Evolutionary conservation across 2,797 vertebrate species (phyloP).

Genomic region (Hirundo rustica): DNA sequence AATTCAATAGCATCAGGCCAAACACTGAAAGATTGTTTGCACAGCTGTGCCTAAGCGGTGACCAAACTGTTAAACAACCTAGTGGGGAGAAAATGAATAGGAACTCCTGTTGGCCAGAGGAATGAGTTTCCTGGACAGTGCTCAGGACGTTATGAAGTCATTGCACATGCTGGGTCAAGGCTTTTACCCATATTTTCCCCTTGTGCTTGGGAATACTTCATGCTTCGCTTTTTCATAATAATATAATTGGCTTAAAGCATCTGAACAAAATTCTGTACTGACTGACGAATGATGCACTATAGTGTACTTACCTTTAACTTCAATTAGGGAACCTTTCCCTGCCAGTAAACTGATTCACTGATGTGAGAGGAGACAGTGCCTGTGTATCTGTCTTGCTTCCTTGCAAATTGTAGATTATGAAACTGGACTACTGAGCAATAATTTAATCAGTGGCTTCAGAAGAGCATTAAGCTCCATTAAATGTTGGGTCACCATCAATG

Average conservation of each 20-base stretch:
- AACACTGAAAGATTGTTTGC: constrained; percentile 68
- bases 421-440: constrained; percentile 63
- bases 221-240: background rate
- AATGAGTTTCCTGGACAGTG: constrained; percentile 66
- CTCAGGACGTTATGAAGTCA: constrained; percentile 68
- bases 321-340: constrained; percentile 35
- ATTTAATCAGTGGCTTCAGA: constrained; percentile 69
- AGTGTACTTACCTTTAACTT: constrained; percentile 44
- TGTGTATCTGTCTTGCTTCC: constrained; percentile 49
- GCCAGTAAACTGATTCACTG: constrained; percentile 31
- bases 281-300: background rate
- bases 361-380: constrained; percentile 41
- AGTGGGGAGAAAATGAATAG: constrained; percentile 58
- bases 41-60: constrained; percentile 71
- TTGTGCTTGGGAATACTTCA: constrained; percentile 24
- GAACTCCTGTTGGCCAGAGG: constrained; percentile 56
- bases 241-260: constrained; percentile 29
- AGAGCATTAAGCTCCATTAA: constrained; percentile 71
- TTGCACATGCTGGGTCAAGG: constrained; percentile 59
- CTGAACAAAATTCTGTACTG: background rate
- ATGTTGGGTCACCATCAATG: constrained; percentile 54
- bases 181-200: constrained; percentile 54
- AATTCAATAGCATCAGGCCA: constrained; percentile 55
- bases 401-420: constrained; percentile 52
- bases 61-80: constrained; percentile 66